Conservation (phyloP, 2,113 vertebrate genomes). For the Tauraco erythrolophus region DNA sequence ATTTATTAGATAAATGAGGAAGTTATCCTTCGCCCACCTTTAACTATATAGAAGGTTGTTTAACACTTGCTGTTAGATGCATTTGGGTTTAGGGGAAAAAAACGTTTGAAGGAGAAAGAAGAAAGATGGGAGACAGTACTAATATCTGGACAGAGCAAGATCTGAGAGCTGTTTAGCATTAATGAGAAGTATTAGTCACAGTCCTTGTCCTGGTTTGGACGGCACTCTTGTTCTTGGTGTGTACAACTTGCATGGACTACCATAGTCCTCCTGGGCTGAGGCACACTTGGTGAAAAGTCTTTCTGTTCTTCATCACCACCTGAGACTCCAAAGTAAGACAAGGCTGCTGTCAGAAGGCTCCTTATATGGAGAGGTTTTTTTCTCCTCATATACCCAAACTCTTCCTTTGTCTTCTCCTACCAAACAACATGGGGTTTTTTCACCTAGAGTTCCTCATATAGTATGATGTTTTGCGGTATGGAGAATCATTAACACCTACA, state of each 20-base stretch:
- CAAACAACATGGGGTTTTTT: neutral
- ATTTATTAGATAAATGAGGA: neutral
- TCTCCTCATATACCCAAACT: neutral
- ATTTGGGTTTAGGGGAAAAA: neutral
- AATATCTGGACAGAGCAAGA: neutral
- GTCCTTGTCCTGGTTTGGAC: neutral
- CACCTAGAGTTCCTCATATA: neutral
- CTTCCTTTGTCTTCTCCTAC: neutral
- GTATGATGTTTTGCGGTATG: neutral
- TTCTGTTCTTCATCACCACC: neutral
- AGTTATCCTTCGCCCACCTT: neutral
- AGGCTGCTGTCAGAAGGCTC: neutral
- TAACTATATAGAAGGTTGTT: neutral
- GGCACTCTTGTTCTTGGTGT: neutral
- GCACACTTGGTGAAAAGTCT: neutral
- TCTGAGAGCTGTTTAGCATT: neutral
- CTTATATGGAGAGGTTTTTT: neutral
- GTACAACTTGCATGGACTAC: neutral
- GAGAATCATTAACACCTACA: neutral
- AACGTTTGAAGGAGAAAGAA: neutral
- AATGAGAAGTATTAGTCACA: neutral
- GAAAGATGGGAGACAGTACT: neutral
- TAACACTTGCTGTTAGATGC: neutral
- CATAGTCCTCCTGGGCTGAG: rapidly evolving
- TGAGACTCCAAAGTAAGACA: neutral